These are phyloP conservation scores for Cetoscarus ocellatus DNA, from an alignment of 2,797 vertebrate species.

Conservation along the genomic window DNA sequence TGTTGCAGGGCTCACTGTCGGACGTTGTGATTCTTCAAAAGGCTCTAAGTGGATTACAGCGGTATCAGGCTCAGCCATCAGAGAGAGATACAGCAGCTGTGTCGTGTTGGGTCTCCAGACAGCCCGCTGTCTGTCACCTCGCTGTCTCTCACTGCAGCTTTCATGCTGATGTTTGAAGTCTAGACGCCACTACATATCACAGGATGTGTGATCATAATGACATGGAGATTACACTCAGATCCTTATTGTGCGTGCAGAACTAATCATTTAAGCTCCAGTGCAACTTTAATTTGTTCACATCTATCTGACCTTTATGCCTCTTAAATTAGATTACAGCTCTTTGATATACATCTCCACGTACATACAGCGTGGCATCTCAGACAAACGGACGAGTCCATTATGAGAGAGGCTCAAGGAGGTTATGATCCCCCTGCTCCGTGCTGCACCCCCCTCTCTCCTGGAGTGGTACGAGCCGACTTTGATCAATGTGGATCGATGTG, in stretches of 20 bases:
- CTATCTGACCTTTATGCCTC: background rate
- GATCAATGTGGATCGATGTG: constrained; percentile 79
- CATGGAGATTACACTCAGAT: background rate
- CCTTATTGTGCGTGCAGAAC: background rate
- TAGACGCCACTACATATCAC: constrained; percentile 9
- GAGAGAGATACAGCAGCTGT: constrained; percentile 63
- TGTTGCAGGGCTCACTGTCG: constrained; percentile 69
- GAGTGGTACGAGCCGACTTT: constrained; percentile 75
- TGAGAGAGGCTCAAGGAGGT: constrained; percentile 35
- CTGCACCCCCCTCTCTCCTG: constrained; percentile 46
- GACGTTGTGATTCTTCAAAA: constrained; percentile 79
- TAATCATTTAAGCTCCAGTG: background rate
- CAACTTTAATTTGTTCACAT: background rate
- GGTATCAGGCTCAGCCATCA: constrained; percentile 72
- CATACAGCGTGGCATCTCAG: constrained; percentile 1
- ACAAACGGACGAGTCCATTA: constrained; percentile 27
- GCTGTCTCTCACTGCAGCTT: constrained; percentile 34
- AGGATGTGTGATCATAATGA: constrained; percentile 21
- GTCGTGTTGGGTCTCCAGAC: constrained; percentile 57
- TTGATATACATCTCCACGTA: background rate
- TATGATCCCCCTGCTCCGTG: constrained; percentile 37
- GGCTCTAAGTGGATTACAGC: constrained; percentile 79
- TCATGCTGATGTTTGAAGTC: constrained; percentile 34
- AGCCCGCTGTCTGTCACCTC: constrained; percentile 49
- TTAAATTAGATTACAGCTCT: constrained; percentile 9